These are phyloP conservation scores for Neolamprologus devosi DNA, from an alignment of 2,113 vertebrate genomes.

Conservation along the genomic window DNA sequence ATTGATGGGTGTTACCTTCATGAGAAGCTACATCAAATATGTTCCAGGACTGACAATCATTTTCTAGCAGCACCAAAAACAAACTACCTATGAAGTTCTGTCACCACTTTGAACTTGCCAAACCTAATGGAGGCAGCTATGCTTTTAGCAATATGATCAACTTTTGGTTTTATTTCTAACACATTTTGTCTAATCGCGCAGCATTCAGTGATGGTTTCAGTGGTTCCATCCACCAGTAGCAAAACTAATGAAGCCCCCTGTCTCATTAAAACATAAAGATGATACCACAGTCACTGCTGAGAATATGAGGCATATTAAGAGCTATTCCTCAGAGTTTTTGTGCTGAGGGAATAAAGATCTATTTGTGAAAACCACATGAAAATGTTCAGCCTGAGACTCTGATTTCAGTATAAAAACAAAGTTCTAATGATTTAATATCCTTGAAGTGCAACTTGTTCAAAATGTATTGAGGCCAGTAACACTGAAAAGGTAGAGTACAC, in stretches of 20 bases:
- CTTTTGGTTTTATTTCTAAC: neutral
- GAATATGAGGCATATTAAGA: fast-evolving
- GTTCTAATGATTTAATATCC: neutral
- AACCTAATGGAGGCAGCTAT: neutral
- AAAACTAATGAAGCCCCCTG: neutral
- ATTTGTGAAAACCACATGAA: neutral
- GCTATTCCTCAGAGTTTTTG: neutral
- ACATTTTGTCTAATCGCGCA: neutral
- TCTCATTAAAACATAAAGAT: neutral
- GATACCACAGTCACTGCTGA: neutral
- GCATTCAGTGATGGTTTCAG: neutral
- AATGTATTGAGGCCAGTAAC: neutral
- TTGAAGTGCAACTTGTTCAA: neutral
- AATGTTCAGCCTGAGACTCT: neutral
- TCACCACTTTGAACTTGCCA: neutral
- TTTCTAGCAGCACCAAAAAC: neutral
- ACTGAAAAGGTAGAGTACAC: neutral
- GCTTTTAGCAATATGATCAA: neutral
- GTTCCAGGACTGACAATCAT: neutral
- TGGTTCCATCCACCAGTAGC: neutral
- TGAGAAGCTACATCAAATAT: neutral
- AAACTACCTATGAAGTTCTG: neutral
- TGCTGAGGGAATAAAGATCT: neutral
- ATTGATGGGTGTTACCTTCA: neutral
- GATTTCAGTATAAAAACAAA: neutral